Conservation (phyloP, 2,888 invertebrate species). For the Aethes cnicana region DNA sequence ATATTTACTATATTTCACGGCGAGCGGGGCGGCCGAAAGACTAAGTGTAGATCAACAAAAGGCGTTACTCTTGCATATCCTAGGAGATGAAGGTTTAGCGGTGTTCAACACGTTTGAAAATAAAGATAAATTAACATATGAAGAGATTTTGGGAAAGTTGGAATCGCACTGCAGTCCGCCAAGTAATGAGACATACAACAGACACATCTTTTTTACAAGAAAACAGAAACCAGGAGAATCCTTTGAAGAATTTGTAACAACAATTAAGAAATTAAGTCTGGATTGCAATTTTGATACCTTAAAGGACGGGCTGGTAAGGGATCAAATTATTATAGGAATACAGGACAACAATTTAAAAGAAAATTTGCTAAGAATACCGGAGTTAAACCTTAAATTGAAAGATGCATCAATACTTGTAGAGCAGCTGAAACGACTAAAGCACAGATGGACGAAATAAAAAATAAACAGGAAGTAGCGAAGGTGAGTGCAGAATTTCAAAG, state of each 20-base stretch:
- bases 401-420: slow-evolving; percentile 2
- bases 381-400: slow-evolving; percentile 6
- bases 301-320: slow-evolving; percentile 1
- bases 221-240: neutral
- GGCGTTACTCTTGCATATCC: slow-evolving; percentile 4
- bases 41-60: neutral
- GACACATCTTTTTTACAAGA: slow-evolving; percentile 8
- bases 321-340: slow-evolving; percentile 13
- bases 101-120: slow-evolving; percentile 13
- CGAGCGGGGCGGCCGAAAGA: neutral
- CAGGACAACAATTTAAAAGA: slow-evolving; percentile 1
- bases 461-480: neutral
- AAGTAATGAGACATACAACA: slow-evolving; percentile 13
- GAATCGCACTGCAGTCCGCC: slow-evolving; percentile 18
- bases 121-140: neutral
- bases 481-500: neutral
- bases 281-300: slow-evolving; percentile 10
- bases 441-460: slow-evolving; percentile 2
- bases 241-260: neutral
- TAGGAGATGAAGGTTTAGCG: neutral
- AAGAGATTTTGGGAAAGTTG: neutral
- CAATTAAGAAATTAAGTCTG: slow-evolving; percentile 6
- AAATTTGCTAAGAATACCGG: neutral
- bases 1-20: slow-evolving; percentile 1
- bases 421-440: neutral